phyloP scores from a whole-genome alignment of 1,140 invertebrate species.

The Drosophila grimshawi region DNA sequence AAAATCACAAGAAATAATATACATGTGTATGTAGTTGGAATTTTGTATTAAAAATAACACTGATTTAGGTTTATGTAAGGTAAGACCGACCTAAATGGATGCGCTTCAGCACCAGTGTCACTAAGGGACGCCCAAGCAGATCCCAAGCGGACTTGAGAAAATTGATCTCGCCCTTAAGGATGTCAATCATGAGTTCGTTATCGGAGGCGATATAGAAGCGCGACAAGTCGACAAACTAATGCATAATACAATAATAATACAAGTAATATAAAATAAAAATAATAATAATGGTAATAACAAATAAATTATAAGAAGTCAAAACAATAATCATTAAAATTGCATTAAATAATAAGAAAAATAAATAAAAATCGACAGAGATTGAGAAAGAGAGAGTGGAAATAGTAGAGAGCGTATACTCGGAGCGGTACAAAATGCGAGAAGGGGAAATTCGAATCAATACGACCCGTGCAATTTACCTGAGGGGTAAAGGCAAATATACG shows the following conservation, averaged over 20 bases:
- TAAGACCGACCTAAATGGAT: constrained; percentile 94
- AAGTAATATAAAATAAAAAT: constrained; percentile 23
- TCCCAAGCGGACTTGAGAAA: constrained; percentile 98
- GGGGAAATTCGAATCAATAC: constrained; percentile 6
- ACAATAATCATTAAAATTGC: constrained; percentile 11
- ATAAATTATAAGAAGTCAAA: constrained; percentile 25
- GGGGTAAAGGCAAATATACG: constrained; percentile 99
- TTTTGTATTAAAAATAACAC: background rate
- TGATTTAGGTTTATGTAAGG: constrained; percentile 10
- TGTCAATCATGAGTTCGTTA: constrained; percentile 98
- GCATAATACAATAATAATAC: constrained; percentile 61
- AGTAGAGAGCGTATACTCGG: constrained; percentile 28
- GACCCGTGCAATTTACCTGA: constrained; percentile 89
- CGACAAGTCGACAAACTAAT: constrained; percentile 97
- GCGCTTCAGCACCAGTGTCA: constrained; percentile 94
- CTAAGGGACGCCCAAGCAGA: constrained; percentile 95
- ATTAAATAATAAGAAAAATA: background rate
- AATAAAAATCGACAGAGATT: background rate
- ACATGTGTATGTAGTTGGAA: constrained; percentile 17
- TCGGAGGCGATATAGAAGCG: constrained; percentile 98
- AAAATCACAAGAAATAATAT: constrained; percentile 21
- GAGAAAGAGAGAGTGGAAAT: constrained; percentile 28
- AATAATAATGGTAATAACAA: constrained; percentile 70
- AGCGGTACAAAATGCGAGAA: constrained; percentile 17
- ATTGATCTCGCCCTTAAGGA: constrained; percentile 97